Evolutionary conservation across 2,113 vertebrate genomes (phyloP), one percentile per base, ranked within the genome.

Genomic region (Hemiprocne comata): DNA sequence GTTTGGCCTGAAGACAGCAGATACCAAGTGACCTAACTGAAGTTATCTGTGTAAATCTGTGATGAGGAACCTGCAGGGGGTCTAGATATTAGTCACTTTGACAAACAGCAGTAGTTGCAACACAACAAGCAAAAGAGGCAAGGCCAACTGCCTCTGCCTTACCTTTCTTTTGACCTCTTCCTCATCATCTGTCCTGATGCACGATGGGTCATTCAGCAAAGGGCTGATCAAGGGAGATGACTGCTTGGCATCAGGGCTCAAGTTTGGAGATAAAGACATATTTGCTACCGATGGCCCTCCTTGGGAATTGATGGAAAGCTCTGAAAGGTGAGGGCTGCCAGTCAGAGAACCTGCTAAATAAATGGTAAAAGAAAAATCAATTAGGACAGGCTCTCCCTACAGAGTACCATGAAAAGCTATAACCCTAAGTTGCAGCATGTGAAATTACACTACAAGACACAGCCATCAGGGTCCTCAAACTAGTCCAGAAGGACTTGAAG

Each of bases 101-200:
- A 55, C 24, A 70, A 61, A 61, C 20, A 34, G n/a, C n/a, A n/a
- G 42, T 33, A 62, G 73, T 20, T 6, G 7, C 33, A 90, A 58
- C 10, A n/a, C 11, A 74, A 58, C 19, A 6, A 5, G 91, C 20
- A 90, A 67, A 13, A 82, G 14, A 67, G 29, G 20, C n/a, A 75
- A 70, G 33, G 24, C 28, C 31, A 61, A 15, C 13, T 46, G 58
- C 21, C 44, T 80, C 28, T 3, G 18, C 31, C 24, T 89, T 95
- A 99, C 99, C 99, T 99, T 99, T 97, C 98, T 98, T 93, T 99
- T 98, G 92, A 98, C 98, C 26, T 99, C 99, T 6, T 99, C 99
- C 78, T 99, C 99, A 4, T 99, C 99, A 5, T 99, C 99, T 0
- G 98, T 99, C 96, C 99, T 98, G 13, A 99, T 88, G 66, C 98